Evolutionary conservation across 2,797 vertebrate genomes (phyloP), one percentile per base, ranked within the genome.

Genomic region (Enteromius fasciolatus): DNA sequence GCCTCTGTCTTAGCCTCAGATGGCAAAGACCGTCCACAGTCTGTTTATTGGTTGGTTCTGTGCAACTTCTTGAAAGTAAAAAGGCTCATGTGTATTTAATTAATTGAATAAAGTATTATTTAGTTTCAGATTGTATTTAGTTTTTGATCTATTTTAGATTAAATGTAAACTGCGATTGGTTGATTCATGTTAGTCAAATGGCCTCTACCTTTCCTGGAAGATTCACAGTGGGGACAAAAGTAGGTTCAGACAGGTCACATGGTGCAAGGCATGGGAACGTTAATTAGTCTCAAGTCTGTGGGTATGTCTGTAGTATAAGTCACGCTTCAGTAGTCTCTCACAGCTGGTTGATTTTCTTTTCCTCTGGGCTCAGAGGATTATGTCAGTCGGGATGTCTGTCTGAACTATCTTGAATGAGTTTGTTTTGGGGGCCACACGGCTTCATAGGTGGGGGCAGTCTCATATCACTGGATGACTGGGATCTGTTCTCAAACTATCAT

Each of bases 211-310:
- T 23, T 70, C 14, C 44, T 3, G 28, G 23, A 57, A 25, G 25
- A 72, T 33, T 72, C 46, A 50, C 76, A 39, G 74, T 72, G 76
- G 70, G 85, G 78, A 83, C 87, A 83, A 85, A 88, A 87, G 86
- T 82, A 67, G 86, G 85, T 87, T 78, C 73, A 75, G 80, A 78
- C 73, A 70, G 87, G 86, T 83, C 78, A 82, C 70, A 77, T 81
- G 80, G 79, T 88, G 82, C 25, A 61, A 69, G 88, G 72, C 81
- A 76, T 84, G 86, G 82, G 81, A 75, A 77, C 52, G 76, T 59
- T 67, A 82, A 84, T 86, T 87, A 80, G 75, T 59, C 48, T 73
- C 72, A 87, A 83, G 86, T 84, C 85, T 73, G 11, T 46, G 59
- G 28, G 41, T 64, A 74, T 79, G 74, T 74, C 33, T 28, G 79